Conservation (phyloP, 2,888 invertebrate genomes). For the Corbicula japonica region DNA sequence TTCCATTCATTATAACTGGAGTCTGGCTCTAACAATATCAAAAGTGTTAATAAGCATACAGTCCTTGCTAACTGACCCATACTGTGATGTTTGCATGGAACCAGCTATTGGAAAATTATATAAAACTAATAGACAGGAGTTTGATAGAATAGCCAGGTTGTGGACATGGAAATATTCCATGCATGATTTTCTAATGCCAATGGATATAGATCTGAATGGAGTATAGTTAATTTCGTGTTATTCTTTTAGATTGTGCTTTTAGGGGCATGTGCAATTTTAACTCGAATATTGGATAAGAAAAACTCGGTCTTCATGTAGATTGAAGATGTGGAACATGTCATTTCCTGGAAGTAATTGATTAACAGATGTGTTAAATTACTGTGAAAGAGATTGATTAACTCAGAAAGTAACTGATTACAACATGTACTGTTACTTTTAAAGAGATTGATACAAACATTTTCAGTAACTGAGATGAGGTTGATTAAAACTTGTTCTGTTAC, state of each 20-base stretch:
- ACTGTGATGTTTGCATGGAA: slow-evolving; percentile 96
- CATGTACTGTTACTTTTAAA: no score
- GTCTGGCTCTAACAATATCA: slow-evolving; percentile 95
- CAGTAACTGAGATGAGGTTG: no score
- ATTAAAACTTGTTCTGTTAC: no score
- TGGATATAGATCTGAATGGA: slow-evolving; percentile 78
- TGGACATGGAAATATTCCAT: slow-evolving; percentile 96
- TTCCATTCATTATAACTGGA: slow-evolving; percentile 98
- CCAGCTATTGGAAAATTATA: slow-evolving; percentile 94
- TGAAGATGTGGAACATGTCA: no score
- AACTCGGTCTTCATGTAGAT: no score
- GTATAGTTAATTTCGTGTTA: slow-evolving; percentile 55
- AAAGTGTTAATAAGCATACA: slow-evolving; percentile 88
- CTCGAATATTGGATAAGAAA: no score
- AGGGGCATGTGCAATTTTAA: slow-evolving; percentile 27
- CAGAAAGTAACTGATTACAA: no score
- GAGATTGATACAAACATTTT: no score
- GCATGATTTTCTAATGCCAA: slow-evolving; percentile 83
- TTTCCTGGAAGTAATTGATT: no score
- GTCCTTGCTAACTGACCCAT: slow-evolving; percentile 90
- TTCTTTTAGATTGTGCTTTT: background rate
- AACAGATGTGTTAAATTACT: no score
- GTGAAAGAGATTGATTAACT: no score
- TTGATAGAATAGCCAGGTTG: slow-evolving; percentile 93
- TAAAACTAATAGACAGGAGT: slow-evolving; percentile 90